Evolutionary conservation across 1,140 invertebrate genomes (phyloP).

Genomic region (Caenorhabditis remanei): DNA sequence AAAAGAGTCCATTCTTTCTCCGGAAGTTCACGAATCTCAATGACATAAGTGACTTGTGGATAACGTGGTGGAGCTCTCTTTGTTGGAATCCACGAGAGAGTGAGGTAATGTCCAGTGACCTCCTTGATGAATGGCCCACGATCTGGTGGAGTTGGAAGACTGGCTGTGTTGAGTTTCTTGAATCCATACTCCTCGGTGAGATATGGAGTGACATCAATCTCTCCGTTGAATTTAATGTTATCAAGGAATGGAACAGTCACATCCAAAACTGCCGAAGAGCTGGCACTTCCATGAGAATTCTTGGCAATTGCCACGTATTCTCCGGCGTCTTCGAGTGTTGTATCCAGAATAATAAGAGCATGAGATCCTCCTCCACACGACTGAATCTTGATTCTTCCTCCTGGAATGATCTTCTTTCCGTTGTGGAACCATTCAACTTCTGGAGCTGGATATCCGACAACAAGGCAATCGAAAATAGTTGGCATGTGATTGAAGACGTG

Average conservation of each 20-base stretch:
- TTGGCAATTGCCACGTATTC: conserved; percentile 76
- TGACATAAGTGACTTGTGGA: conserved; percentile 77
- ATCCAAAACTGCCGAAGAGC: conserved; percentile 74
- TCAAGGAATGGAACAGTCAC: conserved; percentile 74
- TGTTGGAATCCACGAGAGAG: conserved; percentile 78
- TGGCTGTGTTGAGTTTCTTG: conserved; percentile 75
- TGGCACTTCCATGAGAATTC: conserved; percentile 73
- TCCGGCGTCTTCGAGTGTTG: conserved; percentile 73
- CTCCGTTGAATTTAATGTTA: conserved; percentile 76
- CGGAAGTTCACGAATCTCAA: conserved; percentile 77
- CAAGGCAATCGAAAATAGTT: conserved; percentile 77
- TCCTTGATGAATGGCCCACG: conserved; percentile 78
- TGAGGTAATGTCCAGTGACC: conserved; percentile 77
- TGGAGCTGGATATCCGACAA: conserved; percentile 76
- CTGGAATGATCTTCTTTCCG: conserved; percentile 75
- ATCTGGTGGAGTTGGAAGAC: conserved; percentile 75
- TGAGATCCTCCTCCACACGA: conserved; percentile 75
- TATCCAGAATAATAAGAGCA: conserved; percentile 76
- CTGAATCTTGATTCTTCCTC: conserved; percentile 74
- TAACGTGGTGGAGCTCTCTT: conserved; percentile 76
- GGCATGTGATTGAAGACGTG: conserved; percentile 77
- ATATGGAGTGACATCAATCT: conserved; percentile 76
- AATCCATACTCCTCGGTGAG: conserved; percentile 77
- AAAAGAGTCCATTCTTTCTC: conserved; percentile 77
- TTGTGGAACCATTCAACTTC: conserved; percentile 77